Evolutionary conservation across 2,113 vertebrate species (phyloP).

Genomic region (Cavia aperea): DNA sequence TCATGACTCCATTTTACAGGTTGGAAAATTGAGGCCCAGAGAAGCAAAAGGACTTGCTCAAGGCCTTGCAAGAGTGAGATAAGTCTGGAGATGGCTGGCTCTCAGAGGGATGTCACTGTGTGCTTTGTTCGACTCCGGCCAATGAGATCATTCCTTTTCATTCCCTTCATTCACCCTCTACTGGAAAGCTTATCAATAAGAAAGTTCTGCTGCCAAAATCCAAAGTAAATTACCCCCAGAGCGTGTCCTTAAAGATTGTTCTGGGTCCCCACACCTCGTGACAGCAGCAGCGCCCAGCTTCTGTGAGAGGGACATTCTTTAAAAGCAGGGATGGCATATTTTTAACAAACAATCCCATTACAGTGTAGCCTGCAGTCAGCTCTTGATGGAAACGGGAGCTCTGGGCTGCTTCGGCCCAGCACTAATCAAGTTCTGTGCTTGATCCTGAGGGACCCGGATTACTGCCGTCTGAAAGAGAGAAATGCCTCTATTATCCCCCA

Average conservation of each 20-base stretch:
- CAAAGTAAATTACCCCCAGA: conserved; percentile 25
- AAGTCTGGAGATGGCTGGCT: not conserved
- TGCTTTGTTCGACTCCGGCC: not conserved
- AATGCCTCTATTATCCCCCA: conserved; percentile 56
- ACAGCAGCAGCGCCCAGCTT: not conserved
- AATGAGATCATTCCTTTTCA: not conserved
- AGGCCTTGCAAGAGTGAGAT: too few relatives aligned
- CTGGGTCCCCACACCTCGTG: not conserved
- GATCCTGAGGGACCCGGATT: conserved; percentile 59
- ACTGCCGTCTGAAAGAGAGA: conserved; percentile 38
- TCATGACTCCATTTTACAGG: not conserved
- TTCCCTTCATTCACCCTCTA: not conserved
- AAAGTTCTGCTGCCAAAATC: conserved; percentile 29
- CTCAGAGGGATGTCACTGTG: too few relatives aligned
- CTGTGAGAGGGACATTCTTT: conserved; percentile 17
- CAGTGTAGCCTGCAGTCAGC: conserved; percentile 51
- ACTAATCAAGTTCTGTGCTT: conserved; percentile 58
- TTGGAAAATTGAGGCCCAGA: conserved; percentile 14
- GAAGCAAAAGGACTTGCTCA: not conserved
- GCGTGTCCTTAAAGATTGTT: not conserved
- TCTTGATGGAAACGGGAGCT: conserved; percentile 41
- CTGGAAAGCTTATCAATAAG: conserved; percentile 18
- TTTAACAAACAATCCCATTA: conserved; percentile 58
- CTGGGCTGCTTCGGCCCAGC: conserved; percentile 37
- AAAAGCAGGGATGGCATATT: conserved; percentile 23